Percentiles rank a stretch among this genome's conserved stretches.
phyloP scores from a whole-genome alignment of 2,888 invertebrate species.

The Cosmopolites sordidus region DNA sequence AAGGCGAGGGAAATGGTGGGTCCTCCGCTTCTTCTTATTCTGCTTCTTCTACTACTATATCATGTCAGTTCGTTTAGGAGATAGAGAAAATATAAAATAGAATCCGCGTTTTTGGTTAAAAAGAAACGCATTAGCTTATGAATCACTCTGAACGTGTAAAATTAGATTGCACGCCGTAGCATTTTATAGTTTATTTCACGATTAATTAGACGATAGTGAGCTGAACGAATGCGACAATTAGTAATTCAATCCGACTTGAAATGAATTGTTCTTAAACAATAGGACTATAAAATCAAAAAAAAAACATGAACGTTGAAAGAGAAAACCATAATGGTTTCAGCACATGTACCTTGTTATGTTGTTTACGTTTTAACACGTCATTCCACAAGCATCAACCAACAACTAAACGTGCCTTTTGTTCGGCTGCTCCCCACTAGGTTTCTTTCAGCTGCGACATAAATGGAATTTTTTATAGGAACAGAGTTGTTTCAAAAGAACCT shows the following conservation, averaged over 20 bases:
- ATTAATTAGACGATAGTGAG: neutral
- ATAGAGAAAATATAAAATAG: too few relatives aligned
- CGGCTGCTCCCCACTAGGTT: neutral
- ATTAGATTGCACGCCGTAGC: too few relatives aligned
- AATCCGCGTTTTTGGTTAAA: too few relatives aligned
- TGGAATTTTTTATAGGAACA: conserved; percentile 1
- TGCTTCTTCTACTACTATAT: too few relatives aligned
- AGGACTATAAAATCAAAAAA: too few relatives aligned
- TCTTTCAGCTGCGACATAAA: neutral
- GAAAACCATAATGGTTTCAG: neutral
- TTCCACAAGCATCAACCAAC: neutral
- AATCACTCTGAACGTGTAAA: too few relatives aligned
- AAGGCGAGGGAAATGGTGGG: too few relatives aligned
- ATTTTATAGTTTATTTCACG: too few relatives aligned
- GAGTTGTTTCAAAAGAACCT: conserved; percentile 4
- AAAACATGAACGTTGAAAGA: neutral
- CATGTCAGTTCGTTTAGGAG: too few relatives aligned
- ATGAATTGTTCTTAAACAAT: too few relatives aligned
- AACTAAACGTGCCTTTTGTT: conserved; percentile 7
- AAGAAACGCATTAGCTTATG: too few relatives aligned
- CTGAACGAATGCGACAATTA: conserved; percentile 6
- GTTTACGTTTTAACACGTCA: neutral
- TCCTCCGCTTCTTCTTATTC: too few relatives aligned
- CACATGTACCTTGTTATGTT: conserved; percentile 2
- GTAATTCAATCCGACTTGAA: neutral